These are phyloP conservation scores for Trogon surrucura DNA, from an alignment of 2,113 vertebrate genomes.

Conservation along the genomic window DNA sequence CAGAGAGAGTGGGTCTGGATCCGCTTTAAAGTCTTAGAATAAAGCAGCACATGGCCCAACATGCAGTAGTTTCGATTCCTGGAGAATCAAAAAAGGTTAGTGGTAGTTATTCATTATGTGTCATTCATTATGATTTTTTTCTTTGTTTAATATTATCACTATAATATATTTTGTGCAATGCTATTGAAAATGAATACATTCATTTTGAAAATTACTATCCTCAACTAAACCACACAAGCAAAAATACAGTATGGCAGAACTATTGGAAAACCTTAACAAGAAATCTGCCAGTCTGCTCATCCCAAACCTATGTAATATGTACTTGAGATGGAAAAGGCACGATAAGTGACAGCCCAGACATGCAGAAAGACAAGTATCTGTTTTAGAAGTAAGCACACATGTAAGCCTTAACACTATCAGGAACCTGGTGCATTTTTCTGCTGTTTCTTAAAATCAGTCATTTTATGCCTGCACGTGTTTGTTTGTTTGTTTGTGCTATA, in stretches of 20 bases:
- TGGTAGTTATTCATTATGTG: neutral
- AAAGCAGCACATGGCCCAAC: neutral
- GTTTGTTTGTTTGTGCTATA: neutral
- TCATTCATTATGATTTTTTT: neutral
- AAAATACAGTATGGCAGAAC: neutral
- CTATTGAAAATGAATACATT: neutral
- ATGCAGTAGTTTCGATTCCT: neutral
- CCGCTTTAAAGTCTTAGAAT: neutral
- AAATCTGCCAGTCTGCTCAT: neutral
- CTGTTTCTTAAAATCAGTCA: neutral
- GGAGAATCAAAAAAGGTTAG: neutral
- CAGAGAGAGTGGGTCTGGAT: neutral
- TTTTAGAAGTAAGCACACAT: neutral
- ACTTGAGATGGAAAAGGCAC: neutral
- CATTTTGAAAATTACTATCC: neutral
- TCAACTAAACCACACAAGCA: neutral
- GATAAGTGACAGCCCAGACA: neutral
- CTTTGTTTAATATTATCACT: neutral
- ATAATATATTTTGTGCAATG: neutral
- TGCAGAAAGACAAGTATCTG: neutral
- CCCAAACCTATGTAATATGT: neutral
- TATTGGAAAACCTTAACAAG: neutral
- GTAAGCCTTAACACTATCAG: neutral
- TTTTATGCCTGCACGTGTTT: neutral
- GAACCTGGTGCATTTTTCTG: neutral